Percentiles rank a stretch among this genome's conserved stretches.
Conservation (phyloP, 2,888 invertebrate genomes). For the Saturnia japonica region DNA sequence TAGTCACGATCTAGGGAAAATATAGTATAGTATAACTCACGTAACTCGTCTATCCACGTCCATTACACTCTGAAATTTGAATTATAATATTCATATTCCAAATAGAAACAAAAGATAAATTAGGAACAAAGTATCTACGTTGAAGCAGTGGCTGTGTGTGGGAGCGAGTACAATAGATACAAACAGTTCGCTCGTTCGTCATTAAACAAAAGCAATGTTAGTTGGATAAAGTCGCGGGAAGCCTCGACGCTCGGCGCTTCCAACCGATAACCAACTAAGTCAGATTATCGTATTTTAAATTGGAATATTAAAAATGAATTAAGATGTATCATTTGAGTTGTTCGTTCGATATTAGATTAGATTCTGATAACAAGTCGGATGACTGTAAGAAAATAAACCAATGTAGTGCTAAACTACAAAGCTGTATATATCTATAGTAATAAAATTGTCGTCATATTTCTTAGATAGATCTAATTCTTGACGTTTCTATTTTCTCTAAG, state of each 20-base stretch:
- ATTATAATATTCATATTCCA: background rate
- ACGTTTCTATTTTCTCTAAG: too few relatives aligned
- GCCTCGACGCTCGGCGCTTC: background rate
- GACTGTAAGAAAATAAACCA: too few relatives aligned
- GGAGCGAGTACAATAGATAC: constrained; percentile 3
- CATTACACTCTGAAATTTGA: background rate
- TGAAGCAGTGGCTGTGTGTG: constrained; percentile 1
- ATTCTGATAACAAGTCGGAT: too few relatives aligned
- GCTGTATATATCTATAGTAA: too few relatives aligned
- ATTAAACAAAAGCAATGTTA: constrained; percentile 55
- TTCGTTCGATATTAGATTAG: too few relatives aligned
- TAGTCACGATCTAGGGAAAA: too few relatives aligned
- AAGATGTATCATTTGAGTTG: too few relatives aligned
- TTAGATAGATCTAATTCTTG: too few relatives aligned
- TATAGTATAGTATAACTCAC: background rate
- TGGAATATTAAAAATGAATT: background rate
- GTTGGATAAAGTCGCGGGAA: constrained; percentile 43
- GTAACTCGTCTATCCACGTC: background rate
- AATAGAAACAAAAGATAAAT: background rate
- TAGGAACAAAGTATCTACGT: constrained; percentile 5
- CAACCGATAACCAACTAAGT: background rate
- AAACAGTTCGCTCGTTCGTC: constrained; percentile 49
- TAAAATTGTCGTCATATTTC: too few relatives aligned
- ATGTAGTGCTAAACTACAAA: too few relatives aligned
- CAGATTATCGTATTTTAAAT: background rate